Evolutionary conservation across 2,888 invertebrate species (phyloP).

Genomic region (Acrobasis repandana): DNA sequence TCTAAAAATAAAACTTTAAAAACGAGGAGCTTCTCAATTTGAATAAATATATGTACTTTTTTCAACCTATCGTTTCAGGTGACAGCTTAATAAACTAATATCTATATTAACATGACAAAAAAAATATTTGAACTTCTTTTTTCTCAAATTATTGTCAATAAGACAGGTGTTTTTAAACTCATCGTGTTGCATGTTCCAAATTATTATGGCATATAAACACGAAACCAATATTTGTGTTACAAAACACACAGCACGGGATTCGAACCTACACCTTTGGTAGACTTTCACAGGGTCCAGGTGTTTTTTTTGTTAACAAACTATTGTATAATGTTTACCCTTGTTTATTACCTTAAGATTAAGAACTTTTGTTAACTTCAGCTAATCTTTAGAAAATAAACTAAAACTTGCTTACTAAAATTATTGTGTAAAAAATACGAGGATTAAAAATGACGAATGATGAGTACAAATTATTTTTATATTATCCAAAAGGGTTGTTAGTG

Average conservation of each 20-base stretch:
- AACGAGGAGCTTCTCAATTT: too few species aligned
- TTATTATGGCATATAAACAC: conserved; percentile 9
- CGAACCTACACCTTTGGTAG: conserved; percentile 12
- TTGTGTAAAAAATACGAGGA: conserved; percentile 55
- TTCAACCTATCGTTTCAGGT: too few species aligned
- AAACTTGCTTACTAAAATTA: conserved; percentile 1
- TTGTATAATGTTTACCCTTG: conserved; percentile 1
- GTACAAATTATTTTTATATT: conserved; percentile 53
- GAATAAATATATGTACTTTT: too few species aligned
- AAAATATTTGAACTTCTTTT: not conserved
- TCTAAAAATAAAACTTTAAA: too few species aligned
- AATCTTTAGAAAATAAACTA: not conserved
- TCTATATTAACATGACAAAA: too few species aligned
- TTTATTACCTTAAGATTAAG: not conserved
- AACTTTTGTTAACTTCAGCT: conserved; percentile 3
- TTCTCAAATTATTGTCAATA: not conserved
- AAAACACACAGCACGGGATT: conserved; percentile 12
- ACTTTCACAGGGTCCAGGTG: conserved; percentile 12
- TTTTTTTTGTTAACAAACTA: not conserved
- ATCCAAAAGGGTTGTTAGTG: conserved; percentile 36
- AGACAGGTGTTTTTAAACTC: conserved; percentile 14
- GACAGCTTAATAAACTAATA: too few species aligned
- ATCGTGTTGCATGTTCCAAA: not conserved
- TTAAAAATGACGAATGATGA: conserved; percentile 51
- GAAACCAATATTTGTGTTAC: conserved; percentile 20